Percentiles rank a stretch among this genome's conserved stretches.
These are phyloP conservation scores for Schizopygopsis pylzovi DNA, from an alignment of 2,797 vertebrate species.

Conservation along the genomic window DNA sequence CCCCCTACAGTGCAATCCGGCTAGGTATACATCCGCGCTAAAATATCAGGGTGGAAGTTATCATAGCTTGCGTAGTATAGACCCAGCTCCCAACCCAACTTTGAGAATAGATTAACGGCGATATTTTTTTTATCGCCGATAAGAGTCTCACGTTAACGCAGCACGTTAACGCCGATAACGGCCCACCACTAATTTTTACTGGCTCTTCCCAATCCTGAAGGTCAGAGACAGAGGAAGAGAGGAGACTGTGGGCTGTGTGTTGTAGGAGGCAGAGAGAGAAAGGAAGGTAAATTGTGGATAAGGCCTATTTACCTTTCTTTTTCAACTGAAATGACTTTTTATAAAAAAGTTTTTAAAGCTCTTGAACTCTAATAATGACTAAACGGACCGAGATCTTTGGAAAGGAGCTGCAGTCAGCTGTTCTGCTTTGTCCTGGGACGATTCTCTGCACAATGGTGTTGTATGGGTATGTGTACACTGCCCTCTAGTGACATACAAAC, in stretches of 20 bases:
- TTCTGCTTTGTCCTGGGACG: slow-evolving; percentile 9
- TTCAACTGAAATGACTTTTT: background rate
- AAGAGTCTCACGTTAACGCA: too few species aligned
- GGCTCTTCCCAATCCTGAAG: slow-evolving; percentile 58
- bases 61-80: too few species aligned
- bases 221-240: slow-evolving; percentile 64
- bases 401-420: background rate
- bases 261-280: background rate
- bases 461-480: background rate
- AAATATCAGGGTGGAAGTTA: too few species aligned
- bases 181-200: too few species aligned
- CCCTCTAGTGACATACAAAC: slow-evolving; percentile 19
- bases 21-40: too few species aligned
- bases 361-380: background rate
- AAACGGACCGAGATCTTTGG: background rate
- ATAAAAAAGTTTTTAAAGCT: background rate
- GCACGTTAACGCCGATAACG: too few species aligned
- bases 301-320: background rate
- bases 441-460: background rate
- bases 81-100: too few species aligned
- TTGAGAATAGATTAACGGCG: too few species aligned
- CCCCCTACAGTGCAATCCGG: too few species aligned
- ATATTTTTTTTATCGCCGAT: too few species aligned
- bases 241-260: background rate
- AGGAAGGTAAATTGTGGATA: background rate